Conservation (phyloP, 2,113 vertebrate genomes). For the Xiphophorus hellerii region DNA sequence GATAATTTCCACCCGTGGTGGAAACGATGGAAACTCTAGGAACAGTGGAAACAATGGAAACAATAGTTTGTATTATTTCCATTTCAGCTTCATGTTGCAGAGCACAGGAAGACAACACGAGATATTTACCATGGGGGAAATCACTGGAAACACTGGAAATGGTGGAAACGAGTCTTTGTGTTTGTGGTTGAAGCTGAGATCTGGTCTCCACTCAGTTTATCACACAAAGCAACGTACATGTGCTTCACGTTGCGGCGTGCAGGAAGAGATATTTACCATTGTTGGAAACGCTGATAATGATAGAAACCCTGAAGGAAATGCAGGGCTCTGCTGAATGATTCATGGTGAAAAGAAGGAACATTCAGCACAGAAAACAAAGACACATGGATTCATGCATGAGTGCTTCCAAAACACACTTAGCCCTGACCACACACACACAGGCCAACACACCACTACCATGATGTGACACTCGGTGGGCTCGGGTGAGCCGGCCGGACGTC, state of each 20-base stretch:
- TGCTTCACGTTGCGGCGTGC: not conserved
- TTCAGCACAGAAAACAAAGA: constrained; percentile 44
- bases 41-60: too few relatives aligned
- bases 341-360: constrained; percentile 55
- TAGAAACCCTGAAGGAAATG: too few relatives aligned
- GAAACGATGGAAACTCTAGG: too few relatives aligned
- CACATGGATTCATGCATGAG: constrained; percentile 28
- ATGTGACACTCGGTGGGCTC: not conserved
- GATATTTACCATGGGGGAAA: too few relatives aligned
- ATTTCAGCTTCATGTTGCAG: too few relatives aligned
- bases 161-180: too few relatives aligned
- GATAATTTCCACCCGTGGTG: too few relatives aligned
- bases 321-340: constrained; percentile 53
- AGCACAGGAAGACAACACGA: too few relatives aligned
- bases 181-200: not conserved
- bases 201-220: constrained; percentile 25
- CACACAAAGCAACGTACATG: not conserved
- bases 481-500: constrained; percentile 1
- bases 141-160: too few relatives aligned
- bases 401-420: constrained; percentile 34
- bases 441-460: not conserved
- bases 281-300: not conserved
- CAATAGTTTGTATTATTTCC: too few relatives aligned
- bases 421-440: not conserved
- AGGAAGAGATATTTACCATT: constrained; percentile 12